Percentiles rank a stretch among this genome's conserved stretches.
phyloP scores from a whole-genome alignment of 2,888 invertebrate genomes.

The Synanthedon andrenaeformis region DNA sequence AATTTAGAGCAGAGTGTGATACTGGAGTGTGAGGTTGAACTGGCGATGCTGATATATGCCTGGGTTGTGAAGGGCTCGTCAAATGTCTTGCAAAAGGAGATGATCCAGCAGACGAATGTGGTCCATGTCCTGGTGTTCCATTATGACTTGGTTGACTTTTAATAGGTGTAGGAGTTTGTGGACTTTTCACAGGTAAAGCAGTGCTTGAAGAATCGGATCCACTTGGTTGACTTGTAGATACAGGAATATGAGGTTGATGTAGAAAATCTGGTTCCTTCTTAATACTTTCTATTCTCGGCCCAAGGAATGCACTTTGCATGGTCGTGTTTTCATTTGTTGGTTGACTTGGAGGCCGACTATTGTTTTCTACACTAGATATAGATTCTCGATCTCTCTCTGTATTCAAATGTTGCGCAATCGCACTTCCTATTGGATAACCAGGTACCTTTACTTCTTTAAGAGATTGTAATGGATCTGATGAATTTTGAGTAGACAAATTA shows the following conservation, averaged over 20 bases:
- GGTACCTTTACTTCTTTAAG: constrained; percentile 85
- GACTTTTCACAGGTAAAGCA: constrained; percentile 69
- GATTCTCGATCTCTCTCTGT: constrained; percentile 64
- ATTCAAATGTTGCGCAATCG: constrained; percentile 58
- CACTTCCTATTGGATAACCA: constrained; percentile 73
- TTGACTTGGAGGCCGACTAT: constrained; percentile 59
- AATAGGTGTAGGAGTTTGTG: constrained; percentile 65
- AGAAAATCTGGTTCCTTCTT: constrained; percentile 79
- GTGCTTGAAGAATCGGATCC: constrained; percentile 55
- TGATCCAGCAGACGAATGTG: constrained; percentile 53
- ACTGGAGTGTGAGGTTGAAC: constrained; percentile 59
- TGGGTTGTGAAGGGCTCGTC: constrained; percentile 58
- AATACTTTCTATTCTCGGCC: constrained; percentile 77
- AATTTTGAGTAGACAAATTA: constrained; percentile 61
- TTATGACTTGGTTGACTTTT: constrained; percentile 58
- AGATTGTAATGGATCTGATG: constrained; percentile 79
- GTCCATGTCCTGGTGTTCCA: constrained; percentile 46
- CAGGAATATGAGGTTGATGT: constrained; percentile 63
- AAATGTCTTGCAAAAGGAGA: constrained; percentile 64
- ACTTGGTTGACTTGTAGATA: constrained; percentile 57
- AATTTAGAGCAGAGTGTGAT: constrained; percentile 73
- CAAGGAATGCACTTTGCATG: constrained; percentile 68
- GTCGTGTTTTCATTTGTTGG: constrained; percentile 59
- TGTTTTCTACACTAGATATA: constrained; percentile 59
- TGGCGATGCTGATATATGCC: constrained; percentile 64